These are phyloP conservation scores for Drosophila dives DNA, from an alignment of 2,888 invertebrate genomes.

Conservation along the genomic window DNA sequence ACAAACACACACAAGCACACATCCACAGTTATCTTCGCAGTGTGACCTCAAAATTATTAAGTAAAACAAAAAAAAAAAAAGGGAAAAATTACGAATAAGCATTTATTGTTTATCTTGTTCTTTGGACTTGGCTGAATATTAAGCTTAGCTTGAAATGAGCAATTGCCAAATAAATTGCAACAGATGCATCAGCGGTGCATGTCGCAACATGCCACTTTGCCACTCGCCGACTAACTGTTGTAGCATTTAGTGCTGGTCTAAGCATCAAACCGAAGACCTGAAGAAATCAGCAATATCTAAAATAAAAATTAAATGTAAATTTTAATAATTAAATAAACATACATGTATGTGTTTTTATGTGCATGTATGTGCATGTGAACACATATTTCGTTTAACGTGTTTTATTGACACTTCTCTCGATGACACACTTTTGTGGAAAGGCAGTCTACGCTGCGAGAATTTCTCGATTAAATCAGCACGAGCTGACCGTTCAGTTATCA, in stretches of 20 bases:
- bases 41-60: slow-evolving; percentile 33
- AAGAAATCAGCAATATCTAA: background rate
- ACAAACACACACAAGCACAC: background rate
- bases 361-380: slow-evolving; percentile 17
- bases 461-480: slow-evolving; percentile 7
- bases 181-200: slow-evolving; percentile 32
- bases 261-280: slow-evolving; percentile 34
- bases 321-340: slow-evolving; percentile 7
- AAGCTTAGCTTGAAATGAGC: slow-evolving; percentile 30
- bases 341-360: slow-evolving; percentile 13
- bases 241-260: slow-evolving; percentile 31
- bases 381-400: slow-evolving; percentile 7
- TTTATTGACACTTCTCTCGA: slow-evolving; percentile 19
- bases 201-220: slow-evolving; percentile 29
- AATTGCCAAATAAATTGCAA: slow-evolving; percentile 45
- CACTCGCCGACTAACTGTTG: background rate
- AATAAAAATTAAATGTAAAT: slow-evolving; percentile 2
- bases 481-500: background rate
- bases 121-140: background rate
- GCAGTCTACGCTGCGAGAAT: slow-evolving; percentile 47
- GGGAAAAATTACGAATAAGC: slow-evolving; percentile 21
- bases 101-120: background rate
- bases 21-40: slow-evolving; percentile 1
- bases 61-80: background rate
- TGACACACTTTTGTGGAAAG: slow-evolving; percentile 47